A percentile compares a stretch with the other conserved stretches of the same genome.
These are phyloP conservation scores for Sprattus sprattus DNA, from an alignment of 2,113 vertebrate genomes.

Conservation along the genomic window DNA sequence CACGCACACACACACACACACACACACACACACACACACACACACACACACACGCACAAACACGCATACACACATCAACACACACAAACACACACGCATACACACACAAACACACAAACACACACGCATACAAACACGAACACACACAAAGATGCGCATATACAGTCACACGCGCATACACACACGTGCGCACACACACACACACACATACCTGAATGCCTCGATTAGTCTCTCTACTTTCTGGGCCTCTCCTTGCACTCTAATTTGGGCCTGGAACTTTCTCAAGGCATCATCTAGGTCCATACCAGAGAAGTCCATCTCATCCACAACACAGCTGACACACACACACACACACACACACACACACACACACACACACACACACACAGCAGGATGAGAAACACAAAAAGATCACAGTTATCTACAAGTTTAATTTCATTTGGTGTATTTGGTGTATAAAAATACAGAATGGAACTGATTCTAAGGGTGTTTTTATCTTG, in stretches of 20 bases:
- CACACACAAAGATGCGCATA: too few species aligned
- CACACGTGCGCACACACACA: background rate
- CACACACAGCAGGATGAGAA: too few species aligned
- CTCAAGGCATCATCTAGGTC: slow-evolving; percentile 89
- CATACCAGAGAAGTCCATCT: slow-evolving; percentile 97
- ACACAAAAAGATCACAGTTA: background rate
- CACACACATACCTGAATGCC: slow-evolving; percentile 83
- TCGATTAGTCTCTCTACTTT: slow-evolving; percentile 92
- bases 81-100: slow-evolving; percentile 47
- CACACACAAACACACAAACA: slow-evolving; percentile 41
- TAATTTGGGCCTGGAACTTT: slow-evolving; percentile 93
- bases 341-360: slow-evolving; percentile 6
- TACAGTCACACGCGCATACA: background rate
- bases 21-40: slow-evolving; percentile 1
- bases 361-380: background rate
- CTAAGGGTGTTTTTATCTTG: background rate
- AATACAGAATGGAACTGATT: too few species aligned
- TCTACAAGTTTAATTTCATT: background rate
- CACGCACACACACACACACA: background rate
- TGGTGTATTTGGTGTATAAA: too few species aligned
- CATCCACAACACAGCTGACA: slow-evolving; percentile 88
- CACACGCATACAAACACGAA: background rate
- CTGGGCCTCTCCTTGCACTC: slow-evolving; percentile 93
- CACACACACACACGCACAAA: slow-evolving; percentile 57
- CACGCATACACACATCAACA: slow-evolving; percentile 4